Conservation (phyloP, 2,888 invertebrate genomes). For the Atherix ibis region DNA sequence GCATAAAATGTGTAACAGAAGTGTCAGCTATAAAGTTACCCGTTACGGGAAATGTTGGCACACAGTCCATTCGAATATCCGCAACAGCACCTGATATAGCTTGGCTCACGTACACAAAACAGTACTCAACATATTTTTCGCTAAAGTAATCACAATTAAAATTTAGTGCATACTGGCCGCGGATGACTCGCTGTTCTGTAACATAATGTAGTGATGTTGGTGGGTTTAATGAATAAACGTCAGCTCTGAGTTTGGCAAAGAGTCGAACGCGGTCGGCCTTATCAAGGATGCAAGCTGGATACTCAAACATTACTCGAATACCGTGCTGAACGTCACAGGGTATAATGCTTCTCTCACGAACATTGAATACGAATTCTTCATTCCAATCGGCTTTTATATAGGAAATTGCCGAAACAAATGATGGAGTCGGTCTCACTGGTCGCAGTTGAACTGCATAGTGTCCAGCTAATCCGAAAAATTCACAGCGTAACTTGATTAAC, state of each 20-base stretch:
- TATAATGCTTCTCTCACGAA: slow-evolving; percentile 66
- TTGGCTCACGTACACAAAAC: slow-evolving; percentile 76
- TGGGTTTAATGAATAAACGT: slow-evolving; percentile 50
- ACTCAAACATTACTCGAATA: slow-evolving; percentile 65
- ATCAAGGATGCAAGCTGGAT: slow-evolving; percentile 65
- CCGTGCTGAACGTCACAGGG: slow-evolving; percentile 63
- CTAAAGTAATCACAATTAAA: slow-evolving; percentile 73
- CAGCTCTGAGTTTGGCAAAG: slow-evolving; percentile 55
- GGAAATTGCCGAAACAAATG: slow-evolving; percentile 37
- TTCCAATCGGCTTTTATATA: slow-evolving; percentile 55
- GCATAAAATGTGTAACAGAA: slow-evolving; percentile 4
- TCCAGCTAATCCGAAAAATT: slow-evolving; percentile 68
- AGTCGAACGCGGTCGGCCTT: slow-evolving; percentile 63
- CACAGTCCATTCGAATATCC: slow-evolving; percentile 69
- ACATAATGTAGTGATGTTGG: slow-evolving; percentile 47
- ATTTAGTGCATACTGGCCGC: slow-evolving; percentile 57
- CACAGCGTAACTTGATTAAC: slow-evolving; percentile 53
- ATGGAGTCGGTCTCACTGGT: slow-evolving; percentile 46
- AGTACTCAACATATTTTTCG: slow-evolving; percentile 70
- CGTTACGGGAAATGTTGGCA: slow-evolving; percentile 64
- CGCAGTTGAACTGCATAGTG: slow-evolving; percentile 61
- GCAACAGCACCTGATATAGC: slow-evolving; percentile 73
- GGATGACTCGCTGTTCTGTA: slow-evolving; percentile 45
- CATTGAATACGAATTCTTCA: slow-evolving; percentile 69
- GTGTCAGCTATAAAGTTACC: too few species aligned